Evolutionary conservation across 2,113 vertebrate species (phyloP).

Genomic region (Oncorhynchus nerka): DNA sequence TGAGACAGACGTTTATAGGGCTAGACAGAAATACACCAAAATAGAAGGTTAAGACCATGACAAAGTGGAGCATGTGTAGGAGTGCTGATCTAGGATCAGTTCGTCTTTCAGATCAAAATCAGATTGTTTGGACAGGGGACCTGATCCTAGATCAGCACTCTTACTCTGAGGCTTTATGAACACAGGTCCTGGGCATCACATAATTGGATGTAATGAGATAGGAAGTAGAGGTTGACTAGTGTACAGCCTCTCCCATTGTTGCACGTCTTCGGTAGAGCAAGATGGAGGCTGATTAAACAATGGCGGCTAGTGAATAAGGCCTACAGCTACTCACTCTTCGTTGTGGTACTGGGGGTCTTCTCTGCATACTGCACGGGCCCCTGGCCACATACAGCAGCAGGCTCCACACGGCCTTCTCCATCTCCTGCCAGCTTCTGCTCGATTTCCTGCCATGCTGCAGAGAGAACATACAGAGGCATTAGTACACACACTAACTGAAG

Average conservation of each 20-base stretch:
- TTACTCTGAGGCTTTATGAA: too few species aligned
- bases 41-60: neutral
- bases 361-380: slow-evolving; percentile 86
- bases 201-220: neutral
- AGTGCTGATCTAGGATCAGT: too few species aligned
- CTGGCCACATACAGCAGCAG: slow-evolving; percentile 49
- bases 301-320: neutral
- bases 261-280: neutral
- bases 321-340: slow-evolving; percentile 80
- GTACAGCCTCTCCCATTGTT: neutral
- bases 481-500: neutral
- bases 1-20: neutral
- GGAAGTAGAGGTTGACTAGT: neutral
- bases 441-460: slow-evolving; percentile 91
- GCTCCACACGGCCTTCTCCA: slow-evolving; percentile 39
- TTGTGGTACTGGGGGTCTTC: slow-evolving; percentile 79
- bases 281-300: too few species aligned
- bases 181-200: neutral
- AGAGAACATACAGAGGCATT: slow-evolving; percentile 10
- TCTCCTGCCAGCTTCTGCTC: slow-evolving; percentile 78
- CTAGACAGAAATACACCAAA: neutral
- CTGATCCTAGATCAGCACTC: too few species aligned
- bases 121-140: too few species aligned
- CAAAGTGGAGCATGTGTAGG: neutral
- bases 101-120: neutral